phyloP scores from a whole-genome alignment of 2,113 vertebrate species.

The Thryonomys swinderianus region DNA sequence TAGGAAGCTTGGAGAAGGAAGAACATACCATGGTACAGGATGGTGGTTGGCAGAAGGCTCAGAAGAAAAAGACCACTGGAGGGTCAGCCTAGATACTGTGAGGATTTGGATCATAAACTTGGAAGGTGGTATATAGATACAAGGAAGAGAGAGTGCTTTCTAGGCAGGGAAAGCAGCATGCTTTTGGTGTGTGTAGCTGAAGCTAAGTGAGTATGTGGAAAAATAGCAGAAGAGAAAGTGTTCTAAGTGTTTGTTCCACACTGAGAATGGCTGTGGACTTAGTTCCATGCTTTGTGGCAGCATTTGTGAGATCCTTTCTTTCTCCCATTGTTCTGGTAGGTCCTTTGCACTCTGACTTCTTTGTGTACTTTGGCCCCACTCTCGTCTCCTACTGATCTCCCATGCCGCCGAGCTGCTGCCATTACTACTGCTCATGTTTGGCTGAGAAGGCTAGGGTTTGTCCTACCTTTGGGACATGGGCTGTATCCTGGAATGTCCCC shows the following conservation, averaged over 20 bases:
- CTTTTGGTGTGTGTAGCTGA: neutral
- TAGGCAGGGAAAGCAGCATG: neutral
- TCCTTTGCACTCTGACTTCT: neutral
- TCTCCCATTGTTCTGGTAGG: neutral
- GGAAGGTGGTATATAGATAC: neutral
- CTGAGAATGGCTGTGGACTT: neutral
- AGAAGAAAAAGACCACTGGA: neutral
- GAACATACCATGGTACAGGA: neutral
- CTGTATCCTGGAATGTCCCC: neutral
- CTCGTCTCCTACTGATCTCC: neutral
- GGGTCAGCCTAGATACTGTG: neutral
- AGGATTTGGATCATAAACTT: slow-evolving; percentile 22
- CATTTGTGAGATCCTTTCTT: slow-evolving; percentile 25
- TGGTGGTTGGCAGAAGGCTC: neutral
- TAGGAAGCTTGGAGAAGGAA: slow-evolving; percentile 11
- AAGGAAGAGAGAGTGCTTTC: slow-evolving; percentile 8
- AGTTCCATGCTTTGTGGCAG: neutral
- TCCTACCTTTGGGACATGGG: neutral
- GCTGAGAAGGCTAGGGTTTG: slow-evolving; percentile 3
- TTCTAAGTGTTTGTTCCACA: neutral
- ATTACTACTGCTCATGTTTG: slow-evolving; percentile 17
- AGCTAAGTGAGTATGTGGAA: neutral
- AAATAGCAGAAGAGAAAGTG: neutral
- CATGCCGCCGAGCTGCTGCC: neutral
- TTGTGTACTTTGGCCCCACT: neutral